Percentiles rank a stretch among this genome's conserved stretches.
Conservation (phyloP, 2,888 invertebrate genomes). For the Cephus rjabovi region DNA sequence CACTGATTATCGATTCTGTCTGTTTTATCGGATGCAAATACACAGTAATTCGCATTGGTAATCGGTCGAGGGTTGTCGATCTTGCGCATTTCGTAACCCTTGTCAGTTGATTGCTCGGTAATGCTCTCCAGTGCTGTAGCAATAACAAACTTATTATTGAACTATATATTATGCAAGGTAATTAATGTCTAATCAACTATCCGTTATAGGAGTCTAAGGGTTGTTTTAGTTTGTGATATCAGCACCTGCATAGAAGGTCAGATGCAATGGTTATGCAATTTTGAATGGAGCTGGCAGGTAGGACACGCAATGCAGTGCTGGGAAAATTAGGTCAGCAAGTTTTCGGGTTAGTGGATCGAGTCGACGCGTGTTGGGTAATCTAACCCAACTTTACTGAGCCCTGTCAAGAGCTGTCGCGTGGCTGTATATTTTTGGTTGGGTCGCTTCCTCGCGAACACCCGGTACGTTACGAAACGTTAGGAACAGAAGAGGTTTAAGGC, state of each 20-base stretch:
- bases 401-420: neutral
- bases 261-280: conserved; percentile 23
- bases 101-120: neutral
- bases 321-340: conserved; percentile 53
- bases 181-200: neutral
- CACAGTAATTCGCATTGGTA: neutral
- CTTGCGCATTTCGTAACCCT: neutral
- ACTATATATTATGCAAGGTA: neutral
- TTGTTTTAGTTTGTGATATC: neutral
- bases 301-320: conserved; percentile 52
- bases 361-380: conserved; percentile 14
- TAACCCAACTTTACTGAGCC: neutral
- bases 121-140: neutral
- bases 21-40: neutral
- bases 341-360: conserved; percentile 42
- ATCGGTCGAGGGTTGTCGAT: neutral
- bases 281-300: conserved; percentile 48
- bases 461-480: neutral
- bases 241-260: neutral
- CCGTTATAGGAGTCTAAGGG: neutral
- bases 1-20: neutral
- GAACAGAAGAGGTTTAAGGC: neutral
- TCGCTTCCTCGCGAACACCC: neutral
- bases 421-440: neutral
- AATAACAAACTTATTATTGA: neutral